These are phyloP conservation scores for Anguilla japonica DNA, from an alignment of 2,113 vertebrate species.

Conservation along the genomic window DNA sequence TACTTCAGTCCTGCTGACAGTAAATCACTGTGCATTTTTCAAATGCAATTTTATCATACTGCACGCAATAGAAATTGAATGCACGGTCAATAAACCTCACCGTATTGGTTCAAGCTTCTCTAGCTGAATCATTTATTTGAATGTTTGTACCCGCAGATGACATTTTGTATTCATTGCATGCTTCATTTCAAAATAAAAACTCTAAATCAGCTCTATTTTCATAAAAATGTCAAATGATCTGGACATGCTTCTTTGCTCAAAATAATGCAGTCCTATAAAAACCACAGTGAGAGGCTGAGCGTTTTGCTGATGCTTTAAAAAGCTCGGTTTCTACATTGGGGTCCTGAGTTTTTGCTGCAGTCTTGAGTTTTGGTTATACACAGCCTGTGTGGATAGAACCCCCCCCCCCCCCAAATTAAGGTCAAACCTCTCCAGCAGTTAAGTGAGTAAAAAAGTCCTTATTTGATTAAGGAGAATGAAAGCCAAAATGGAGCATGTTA, in stretches of 20 bases:
- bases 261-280: slow-evolving; percentile 10
- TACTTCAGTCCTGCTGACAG: neutral
- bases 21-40: neutral
- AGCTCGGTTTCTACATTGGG: slow-evolving; percentile 12
- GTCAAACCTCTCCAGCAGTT: slow-evolving; percentile 20
- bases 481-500: slow-evolving; percentile 14
- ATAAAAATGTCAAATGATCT: slow-evolving; percentile 5
- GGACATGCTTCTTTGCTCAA: slow-evolving; percentile 6
- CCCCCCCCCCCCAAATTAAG: neutral
- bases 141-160: too few species aligned
- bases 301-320: neutral
- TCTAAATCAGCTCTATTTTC: neutral
- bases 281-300: neutral
- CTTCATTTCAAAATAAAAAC: neutral
- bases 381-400: neutral
- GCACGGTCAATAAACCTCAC: neutral
- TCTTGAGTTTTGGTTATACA: neutral
- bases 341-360: neutral
- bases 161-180: neutral
- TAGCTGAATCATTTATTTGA: too few species aligned
- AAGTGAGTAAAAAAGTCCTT: slow-evolving; percentile 17
- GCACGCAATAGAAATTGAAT: neutral
- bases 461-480: slow-evolving; percentile 22
- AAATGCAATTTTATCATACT: neutral
- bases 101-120: neutral